These are phyloP conservation scores for Chloroceryle aenea DNA, from an alignment of 2,113 vertebrate genomes.

Conservation along the genomic window DNA sequence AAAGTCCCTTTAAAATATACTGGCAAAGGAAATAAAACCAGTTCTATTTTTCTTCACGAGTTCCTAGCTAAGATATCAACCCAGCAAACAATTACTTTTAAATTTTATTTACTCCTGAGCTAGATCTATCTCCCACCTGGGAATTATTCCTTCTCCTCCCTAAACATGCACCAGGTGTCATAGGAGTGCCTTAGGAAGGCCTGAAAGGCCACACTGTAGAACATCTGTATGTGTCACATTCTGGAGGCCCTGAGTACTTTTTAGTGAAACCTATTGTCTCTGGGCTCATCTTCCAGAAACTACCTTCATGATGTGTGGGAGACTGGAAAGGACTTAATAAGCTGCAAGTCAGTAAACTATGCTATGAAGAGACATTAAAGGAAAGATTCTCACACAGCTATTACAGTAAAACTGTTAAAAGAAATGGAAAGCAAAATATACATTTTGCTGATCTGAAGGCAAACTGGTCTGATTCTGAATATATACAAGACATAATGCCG, in stretches of 20 bases:
- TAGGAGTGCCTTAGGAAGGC: neutral
- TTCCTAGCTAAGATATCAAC: neutral
- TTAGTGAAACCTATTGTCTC: neutral
- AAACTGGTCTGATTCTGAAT: neutral
- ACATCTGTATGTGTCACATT: neutral
- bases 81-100: neutral
- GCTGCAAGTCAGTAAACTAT: neutral
- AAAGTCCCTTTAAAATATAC: neutral
- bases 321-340: neutral
- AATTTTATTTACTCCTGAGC: neutral
- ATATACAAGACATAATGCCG: neutral
- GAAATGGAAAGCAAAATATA: neutral
- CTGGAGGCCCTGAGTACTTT: neutral
- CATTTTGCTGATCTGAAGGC: neutral
- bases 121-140: neutral
- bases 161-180: neutral
- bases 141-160: neutral
- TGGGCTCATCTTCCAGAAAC: neutral
- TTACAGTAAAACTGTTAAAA: neutral
- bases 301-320: neutral
- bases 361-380: neutral
- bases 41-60: neutral
- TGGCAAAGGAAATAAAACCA: neutral
- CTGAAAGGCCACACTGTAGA: neutral
- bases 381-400: neutral